Conservation (phyloP, 2,113 vertebrate genomes). For the Ictidomys tridecemlineatus region DNA sequence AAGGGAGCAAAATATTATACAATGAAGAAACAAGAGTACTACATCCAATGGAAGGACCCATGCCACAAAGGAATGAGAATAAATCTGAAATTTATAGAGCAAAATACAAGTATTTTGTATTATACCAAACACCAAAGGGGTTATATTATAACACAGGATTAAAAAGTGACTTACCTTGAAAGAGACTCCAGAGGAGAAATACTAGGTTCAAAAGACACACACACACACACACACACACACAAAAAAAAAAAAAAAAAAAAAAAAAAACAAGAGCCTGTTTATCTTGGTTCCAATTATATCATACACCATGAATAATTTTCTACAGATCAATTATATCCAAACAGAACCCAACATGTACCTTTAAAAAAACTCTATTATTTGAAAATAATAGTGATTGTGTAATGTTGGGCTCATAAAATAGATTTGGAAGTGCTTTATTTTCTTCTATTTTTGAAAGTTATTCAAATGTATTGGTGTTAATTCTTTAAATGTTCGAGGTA, state of each 20-base stretch:
- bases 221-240: no score
- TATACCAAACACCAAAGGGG: background rate
- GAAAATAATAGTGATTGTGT: background rate
- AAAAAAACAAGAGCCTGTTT: background rate
- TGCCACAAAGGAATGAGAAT: background rate
- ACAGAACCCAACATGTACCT: background rate
- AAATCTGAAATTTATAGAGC: background rate
- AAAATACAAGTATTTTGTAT: no score
- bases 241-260: no score
- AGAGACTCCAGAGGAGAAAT: background rate
- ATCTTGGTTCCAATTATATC: background rate
- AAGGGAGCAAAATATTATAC: background rate
- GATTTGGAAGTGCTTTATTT: background rate
- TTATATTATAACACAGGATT: background rate
- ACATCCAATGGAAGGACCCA: background rate
- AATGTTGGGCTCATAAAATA: background rate
- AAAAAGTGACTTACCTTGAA: background rate
- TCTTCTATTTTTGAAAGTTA: background rate
- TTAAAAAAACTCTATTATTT: background rate
- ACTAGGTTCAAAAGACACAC: no score
- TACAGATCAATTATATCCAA: constrained; percentile 1
- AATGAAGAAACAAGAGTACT: background rate
- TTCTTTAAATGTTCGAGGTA: background rate
- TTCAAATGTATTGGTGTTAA: background rate
- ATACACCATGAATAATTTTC: background rate